phyloP scores from a whole-genome alignment of 2,113 vertebrate species.

The Oophaga pumilio region DNA sequence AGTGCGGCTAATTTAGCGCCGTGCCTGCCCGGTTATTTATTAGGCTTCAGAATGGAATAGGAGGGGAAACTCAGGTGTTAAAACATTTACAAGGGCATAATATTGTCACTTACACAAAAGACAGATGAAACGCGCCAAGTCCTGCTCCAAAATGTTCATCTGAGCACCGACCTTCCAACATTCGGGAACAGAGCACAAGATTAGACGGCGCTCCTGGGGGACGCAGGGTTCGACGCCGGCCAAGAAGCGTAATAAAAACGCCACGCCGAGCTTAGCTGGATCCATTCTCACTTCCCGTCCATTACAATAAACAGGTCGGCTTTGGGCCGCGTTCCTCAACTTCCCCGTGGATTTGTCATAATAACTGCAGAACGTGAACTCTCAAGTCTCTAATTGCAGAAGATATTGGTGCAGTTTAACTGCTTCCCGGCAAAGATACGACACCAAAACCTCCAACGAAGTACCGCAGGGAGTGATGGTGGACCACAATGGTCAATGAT shows the following conservation, averaged over 20 bases:
- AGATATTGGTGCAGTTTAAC: constrained; percentile 53
- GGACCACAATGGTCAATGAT: not conserved
- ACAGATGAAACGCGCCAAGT: constrained; percentile 20
- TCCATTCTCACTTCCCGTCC: constrained; percentile 41
- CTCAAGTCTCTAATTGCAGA: constrained; percentile 46
- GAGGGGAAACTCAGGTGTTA: not conserved
- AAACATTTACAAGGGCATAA: constrained; percentile 5
- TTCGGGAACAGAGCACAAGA: constrained; percentile 5
- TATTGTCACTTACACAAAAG: constrained; percentile 1
- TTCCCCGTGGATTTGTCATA: constrained; percentile 55
- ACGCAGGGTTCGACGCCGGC: not conserved
- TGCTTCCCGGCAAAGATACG: not conserved
- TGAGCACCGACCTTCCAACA: constrained; percentile 16
- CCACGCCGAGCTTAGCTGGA: constrained; percentile 40
- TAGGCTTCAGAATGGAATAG: not conserved
- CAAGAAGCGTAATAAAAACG: constrained; percentile 25
- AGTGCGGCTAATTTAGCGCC: constrained; percentile 1
- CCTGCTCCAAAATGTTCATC: not conserved
- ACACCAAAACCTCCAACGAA: not conserved
- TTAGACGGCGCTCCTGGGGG: constrained; percentile 2
- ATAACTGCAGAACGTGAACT: constrained; percentile 53
- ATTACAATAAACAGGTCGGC: constrained; percentile 59
- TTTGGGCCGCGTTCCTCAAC: constrained; percentile 60
- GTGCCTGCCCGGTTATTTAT: not conserved
- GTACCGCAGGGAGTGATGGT: not conserved